Evolutionary conservation across 1,140 invertebrate genomes (phyloP), one percentile per base, ranked within the genome.

Genomic region (Caligus rogercresseyi): DNA sequence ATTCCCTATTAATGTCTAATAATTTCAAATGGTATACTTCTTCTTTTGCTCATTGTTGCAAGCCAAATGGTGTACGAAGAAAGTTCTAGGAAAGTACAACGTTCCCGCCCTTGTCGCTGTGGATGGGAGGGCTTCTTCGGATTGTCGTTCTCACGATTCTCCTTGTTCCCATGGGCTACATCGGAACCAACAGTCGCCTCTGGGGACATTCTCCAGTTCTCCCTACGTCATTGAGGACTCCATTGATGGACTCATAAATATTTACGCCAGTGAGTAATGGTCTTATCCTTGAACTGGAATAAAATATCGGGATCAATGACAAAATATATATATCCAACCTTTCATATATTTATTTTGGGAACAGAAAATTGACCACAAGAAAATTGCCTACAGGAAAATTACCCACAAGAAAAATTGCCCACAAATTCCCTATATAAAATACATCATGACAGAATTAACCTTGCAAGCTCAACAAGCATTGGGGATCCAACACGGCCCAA

Each of bases 61-160:
- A 76, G 81, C 55, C 89, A 95, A 76, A 93, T 95, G 85, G 89
- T 95, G 0, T 81, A 88, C 56, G 92, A 97, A 75, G 90, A 97
- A 72, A 92, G 89, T 75, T 76, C 79, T 95, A 0, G 74, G 79
- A 53, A 80, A 82, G 43, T 77, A 84, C 61, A 85, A 93, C 73
- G 87, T 95, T 52, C 84, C 87, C 1, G 79, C 84, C 3, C 71
- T 87, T 64, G 85, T 82, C 76, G 90, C 87, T 21, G 87, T 94
- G 51, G 92, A 92, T 86, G 85, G 91, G 96, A 79, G 92, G 85
- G 18, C 69, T 93, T 13, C 95, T 91, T 75, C 91, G 91, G 16
- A 85, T 93, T 69, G 70, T 77, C 0, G 79, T 81, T n/a, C 78
- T 93, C 13, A 77, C 78, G 3, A 54, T 87, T 0, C 71, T 88